Base-by-base conservation (phyloP, 2,113 vertebrate species). In the Lasiurus borealis region DNA sequence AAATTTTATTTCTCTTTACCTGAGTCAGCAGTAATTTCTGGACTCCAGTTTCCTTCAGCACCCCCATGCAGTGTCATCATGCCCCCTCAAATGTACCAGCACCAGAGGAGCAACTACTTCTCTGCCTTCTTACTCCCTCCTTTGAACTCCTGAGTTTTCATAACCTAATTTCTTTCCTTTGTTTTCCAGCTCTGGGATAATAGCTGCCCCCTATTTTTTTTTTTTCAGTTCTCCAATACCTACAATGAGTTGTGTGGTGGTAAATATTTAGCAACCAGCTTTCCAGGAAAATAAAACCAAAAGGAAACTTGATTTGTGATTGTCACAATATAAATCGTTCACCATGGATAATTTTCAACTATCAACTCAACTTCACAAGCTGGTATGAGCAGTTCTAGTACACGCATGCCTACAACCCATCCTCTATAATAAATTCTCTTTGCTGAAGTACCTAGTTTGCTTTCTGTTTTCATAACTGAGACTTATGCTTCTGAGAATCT, bases 401-500 rank as follows among this genome's bases (percentile, higher is more conserved):
- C 4, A 77, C 10, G 76, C 31, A 82, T 62, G 52, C 54, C 78
- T 29, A 21, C 46, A 64, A 25, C n/a, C 29, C 66, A 36, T 11
- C 16, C 64, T 50, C 66, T 46, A 6, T 73, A 40, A 72, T 44
- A 83, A 93, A 77, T 72, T 57, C 10, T 64, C 16, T 78, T 34
- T 69, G 16, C 34, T 77, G 57, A 88, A 96, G 29, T 62, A 91
- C 23, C 27, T 76, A 80, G 40, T 52, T 77, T 82, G 12, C 29
- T 85, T 94, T 85, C 68, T 85, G 27, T 92, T 94, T 95, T 91
- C 48, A 93, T 25, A 10, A 88, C 52, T 77, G 64, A 27, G 50
- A 18, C 59, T 69, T 82, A 90, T 71, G 46, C 50, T 92, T 85
- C 72, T 77, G 52, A 85, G 40, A 15, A 29, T 66, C 7, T 18